Evolutionary conservation across 2,888 invertebrate species (phyloP), one percentile per base, ranked within the genome.

Genomic region (Mythimna albipuncta): DNA sequence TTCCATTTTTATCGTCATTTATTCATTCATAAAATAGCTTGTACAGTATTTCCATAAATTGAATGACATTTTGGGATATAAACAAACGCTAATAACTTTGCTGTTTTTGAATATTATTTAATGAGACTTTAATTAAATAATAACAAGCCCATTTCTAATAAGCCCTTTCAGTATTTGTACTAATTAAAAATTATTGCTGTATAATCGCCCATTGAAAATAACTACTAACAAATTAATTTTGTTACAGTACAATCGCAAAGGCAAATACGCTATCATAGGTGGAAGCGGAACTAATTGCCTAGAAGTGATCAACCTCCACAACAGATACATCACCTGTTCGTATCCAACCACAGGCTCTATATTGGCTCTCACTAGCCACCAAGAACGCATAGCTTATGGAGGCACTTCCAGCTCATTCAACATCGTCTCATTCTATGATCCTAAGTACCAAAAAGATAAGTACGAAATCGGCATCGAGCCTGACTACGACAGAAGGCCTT

Each of bases 251-350:
- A 96, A 96, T 78, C 94, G 96, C 35, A 95, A 96, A 90, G 96
- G 96, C 2, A 96, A 96, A 78, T 96, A 96, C 82, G 95, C 88
- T 0, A 91, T 96, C 59, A 91, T 95, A 21, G 96, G 96, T 5
- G 96, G 96, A 61, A 96, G 96, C 55, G 96, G 96, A 1, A 96
- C 96, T 3, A 93, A 91, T 50, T 94, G 95, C 78, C 89, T 96
- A 0, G 96, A 96, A 82, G 92, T 96, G 6, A 92, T 96, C 65
- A 96, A 96, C 78, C 91, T 96, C 0, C 95, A 96, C 87, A 95
- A 96, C 79, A 89, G 96, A 6, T 95, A 95, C 79, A 95, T 96
- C 62, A 82, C 91, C 11, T 96, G 95, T 71, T 95, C 95, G 0
- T 96, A 95, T 62, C 96, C 95, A 0, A 90, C 92, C 0, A 69